Evolutionary conservation across 1,140 invertebrate species (phyloP), one percentile per base, ranked within the genome.

Genomic region (Platorchestia sp.): DNA sequence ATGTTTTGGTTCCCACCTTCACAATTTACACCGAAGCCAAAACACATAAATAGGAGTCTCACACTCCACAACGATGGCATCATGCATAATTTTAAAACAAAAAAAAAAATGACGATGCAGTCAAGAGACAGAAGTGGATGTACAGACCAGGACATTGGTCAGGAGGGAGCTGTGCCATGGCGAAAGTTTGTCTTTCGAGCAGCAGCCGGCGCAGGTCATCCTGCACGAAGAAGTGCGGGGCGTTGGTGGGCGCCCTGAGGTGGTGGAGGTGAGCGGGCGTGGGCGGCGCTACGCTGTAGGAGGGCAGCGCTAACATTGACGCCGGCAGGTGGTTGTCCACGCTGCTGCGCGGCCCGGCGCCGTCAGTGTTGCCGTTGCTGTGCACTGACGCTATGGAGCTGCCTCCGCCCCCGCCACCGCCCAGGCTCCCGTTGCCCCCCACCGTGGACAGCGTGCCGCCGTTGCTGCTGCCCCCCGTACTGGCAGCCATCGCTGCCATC

Each of bases 121-220:
- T 75, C 27, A 19, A 36, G 36, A 36, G 1, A 27, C 59, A 36
- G 10, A 75, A 36, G 36, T 22, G 10, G 59, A 36, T 75, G 59
- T 36, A 86, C 95, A 97, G 97, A 98, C 97, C 97, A 96, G 98
- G 97, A 97, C 97, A 98, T 96, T 98, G 97, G 95, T 97, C 97
- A 45, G 97, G 97, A 97, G 98, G 98, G 16, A 98, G 98, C 96
- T 98, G 97, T 86, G 98, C 97, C 96, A 98, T 97, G 27, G 98
- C 98, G 47, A 99, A 97, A 47, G 98, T 98, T 97, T 98, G 98
- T 97, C 98, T 98, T 96, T 98, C 98, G 95, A 99, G 97, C 96
- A 99, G 98, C 96, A 99, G 98, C 96, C 98, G 97, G 95, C 98
- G 98, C 95, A 99, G 97, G 97, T 98, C 98, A 96, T 99, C 98